phyloP scores from a whole-genome alignment of 2,113 vertebrate genomes.

The Acanthochromis polyacanthus region DNA sequence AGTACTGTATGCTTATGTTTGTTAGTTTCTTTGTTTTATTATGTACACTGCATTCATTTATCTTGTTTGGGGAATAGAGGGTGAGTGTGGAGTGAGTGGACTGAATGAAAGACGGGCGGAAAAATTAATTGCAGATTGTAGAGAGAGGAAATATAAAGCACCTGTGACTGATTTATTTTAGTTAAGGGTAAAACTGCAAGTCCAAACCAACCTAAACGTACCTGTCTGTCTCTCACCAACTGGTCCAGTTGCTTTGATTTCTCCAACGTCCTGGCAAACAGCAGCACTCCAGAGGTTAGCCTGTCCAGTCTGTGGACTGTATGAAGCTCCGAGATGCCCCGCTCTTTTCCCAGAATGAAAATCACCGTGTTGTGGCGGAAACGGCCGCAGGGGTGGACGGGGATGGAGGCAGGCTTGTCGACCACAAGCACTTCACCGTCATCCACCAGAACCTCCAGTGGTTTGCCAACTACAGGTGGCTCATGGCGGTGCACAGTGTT shows the following conservation, averaged over 20 bases:
- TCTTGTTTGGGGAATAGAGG: too few relatives aligned
- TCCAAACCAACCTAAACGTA: slow-evolving; percentile 61
- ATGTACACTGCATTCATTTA: too few relatives aligned
- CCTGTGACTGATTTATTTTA: too few relatives aligned
- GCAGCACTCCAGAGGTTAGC: slow-evolving; percentile 95
- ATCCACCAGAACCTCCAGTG: slow-evolving; percentile 89
- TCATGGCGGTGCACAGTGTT: slow-evolving; percentile 97
- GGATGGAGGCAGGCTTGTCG: slow-evolving; percentile 95
- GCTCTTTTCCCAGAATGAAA: slow-evolving; percentile 97
- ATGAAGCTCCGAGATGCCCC: slow-evolving; percentile 89
- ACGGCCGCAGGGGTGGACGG: slow-evolving; percentile 95
- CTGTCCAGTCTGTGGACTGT: slow-evolving; percentile 95
- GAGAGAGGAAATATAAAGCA: background rate
- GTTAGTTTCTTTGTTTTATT: too few relatives aligned
- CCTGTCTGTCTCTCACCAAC: slow-evolving; percentile 94
- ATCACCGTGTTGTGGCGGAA: slow-evolving; percentile 97
- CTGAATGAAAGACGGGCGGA: too few relatives aligned
- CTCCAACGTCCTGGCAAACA: slow-evolving; percentile 92
- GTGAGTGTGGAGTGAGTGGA: too few relatives aligned
- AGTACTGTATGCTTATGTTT: too few relatives aligned
- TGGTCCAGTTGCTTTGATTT: slow-evolving; percentile 93
- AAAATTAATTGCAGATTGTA: too few relatives aligned
- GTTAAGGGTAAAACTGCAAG: background rate
- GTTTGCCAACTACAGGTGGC: slow-evolving; percentile 90
- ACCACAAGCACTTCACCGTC: slow-evolving; percentile 92